Base-by-base conservation (phyloP, 2,888 invertebrate genomes). In the Sipha maydis region DNA sequence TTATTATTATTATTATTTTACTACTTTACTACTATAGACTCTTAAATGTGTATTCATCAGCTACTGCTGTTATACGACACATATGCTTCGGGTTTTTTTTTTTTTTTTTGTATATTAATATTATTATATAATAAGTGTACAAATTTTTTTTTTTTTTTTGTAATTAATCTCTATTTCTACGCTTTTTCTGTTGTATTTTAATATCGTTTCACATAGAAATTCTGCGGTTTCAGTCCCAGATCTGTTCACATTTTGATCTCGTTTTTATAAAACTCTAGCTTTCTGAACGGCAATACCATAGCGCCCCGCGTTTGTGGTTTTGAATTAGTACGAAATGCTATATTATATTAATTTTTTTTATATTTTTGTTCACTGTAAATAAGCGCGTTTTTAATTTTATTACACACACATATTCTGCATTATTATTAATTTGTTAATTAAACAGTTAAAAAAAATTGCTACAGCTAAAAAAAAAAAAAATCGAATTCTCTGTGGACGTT, bases 201-300 rank as follows among this genome's bases (percentile, higher is more conserved):
- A 85, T 85, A 38, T 88, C 88, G 82, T 82, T 88, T 88, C 88
- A 82, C 88, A 88, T 67, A 38, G 78, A 76, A 88, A 88, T 88
- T 88, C 88, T 88, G 88, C 41, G 88, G 82, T 88, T 75, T 82
- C 88, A 82, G 82, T 88, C 88, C 82, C 88, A 88, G 88, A 82
- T 67, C 82, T 41, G 34, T 75, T 86, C 73, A 82, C 75, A 38
- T 28, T 75, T 76, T 88, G 88, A 88, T 88, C 88, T 88, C 88
- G 88, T 82, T 88, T 88, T 80, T 88, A 48, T 48, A 67, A 88
- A 88, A 48, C 80, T 86, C 56, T 86, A 80, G 86, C 61, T 88
- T 85, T 88, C 80, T 19, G 88, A 88, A 88, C 88, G 82, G 75
- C 88, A 88, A 28, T 75, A 28, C 38, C 83, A 0, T 61, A 28